Percentiles rank a stretch among this genome's conserved stretches.
Conservation (phyloP, 1,140 invertebrate genomes). For the Drosophila bocki region DNA sequence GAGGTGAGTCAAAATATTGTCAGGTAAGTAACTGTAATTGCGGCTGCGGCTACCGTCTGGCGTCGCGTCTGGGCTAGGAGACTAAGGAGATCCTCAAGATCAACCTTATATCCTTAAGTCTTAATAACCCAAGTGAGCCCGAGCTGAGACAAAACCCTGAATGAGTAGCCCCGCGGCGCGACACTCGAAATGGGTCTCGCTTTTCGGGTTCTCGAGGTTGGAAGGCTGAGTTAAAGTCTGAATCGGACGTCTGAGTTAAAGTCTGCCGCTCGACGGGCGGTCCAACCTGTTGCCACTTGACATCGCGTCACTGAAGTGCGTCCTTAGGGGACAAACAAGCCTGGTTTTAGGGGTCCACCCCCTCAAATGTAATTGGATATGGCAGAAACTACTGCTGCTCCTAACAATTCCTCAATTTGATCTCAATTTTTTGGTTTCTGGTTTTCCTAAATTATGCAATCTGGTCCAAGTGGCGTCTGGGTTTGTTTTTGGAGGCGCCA, state of each 20-base stretch:
- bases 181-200: slow-evolving; percentile 43
- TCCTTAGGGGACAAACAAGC: slow-evolving; percentile 46
- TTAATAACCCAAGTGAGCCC: slow-evolving; percentile 29
- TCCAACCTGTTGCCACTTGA: slow-evolving; percentile 80
- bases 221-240: slow-evolving; percentile 25
- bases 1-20: slow-evolving; percentile 51
- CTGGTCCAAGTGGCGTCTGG: slow-evolving; percentile 43
- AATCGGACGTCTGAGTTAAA: slow-evolving; percentile 7
- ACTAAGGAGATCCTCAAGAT: slow-evolving; percentile 1
- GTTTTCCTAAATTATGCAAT: slow-evolving; percentile 16
- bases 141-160: slow-evolving; percentile 44
- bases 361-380: slow-evolving; percentile 34
- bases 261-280: slow-evolving; percentile 55
- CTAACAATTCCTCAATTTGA: slow-evolving; percentile 17
- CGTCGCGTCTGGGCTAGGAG: slow-evolving; percentile 9
- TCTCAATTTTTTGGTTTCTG: slow-evolving; percentile 13
- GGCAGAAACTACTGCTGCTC: slow-evolving; percentile 6
- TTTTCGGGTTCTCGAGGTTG: slow-evolving; percentile 1
- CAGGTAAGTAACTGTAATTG: slow-evolving; percentile 61
- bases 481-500: slow-evolving; percentile 24
- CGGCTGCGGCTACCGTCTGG: slow-evolving; percentile 69
- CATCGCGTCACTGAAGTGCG: slow-evolving; percentile 49
- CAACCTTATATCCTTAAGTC: slow-evolving; percentile 3
- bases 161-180: slow-evolving; percentile 75
- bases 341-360: slow-evolving; percentile 26